These are phyloP conservation scores for Phengaris alcon DNA, from an alignment of 2,888 invertebrate genomes.

Conservation along the genomic window DNA sequence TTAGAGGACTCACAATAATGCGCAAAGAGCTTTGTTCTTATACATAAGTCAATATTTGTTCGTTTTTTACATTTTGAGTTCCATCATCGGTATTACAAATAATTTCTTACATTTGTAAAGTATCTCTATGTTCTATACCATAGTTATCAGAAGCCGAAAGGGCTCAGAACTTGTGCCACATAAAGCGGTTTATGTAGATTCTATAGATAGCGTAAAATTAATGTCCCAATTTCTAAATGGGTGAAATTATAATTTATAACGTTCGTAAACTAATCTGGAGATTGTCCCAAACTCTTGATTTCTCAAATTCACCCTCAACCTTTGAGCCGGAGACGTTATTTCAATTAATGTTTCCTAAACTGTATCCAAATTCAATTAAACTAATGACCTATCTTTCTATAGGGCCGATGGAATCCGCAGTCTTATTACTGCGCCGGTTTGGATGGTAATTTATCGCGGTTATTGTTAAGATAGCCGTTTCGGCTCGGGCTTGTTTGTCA, in stretches of 20 bases:
- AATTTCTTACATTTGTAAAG: background rate
- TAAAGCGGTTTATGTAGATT: constrained; percentile 10
- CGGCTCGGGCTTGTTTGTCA: constrained; percentile 47
- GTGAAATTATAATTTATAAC: constrained; percentile 25
- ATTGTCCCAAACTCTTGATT: constrained; percentile 35
- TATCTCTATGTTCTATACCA: background rate
- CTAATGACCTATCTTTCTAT: constrained; percentile 54
- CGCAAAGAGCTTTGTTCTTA: constrained; percentile 13
- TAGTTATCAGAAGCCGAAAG: background rate
- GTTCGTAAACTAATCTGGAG: constrained; percentile 25
- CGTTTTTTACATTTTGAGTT: background rate
- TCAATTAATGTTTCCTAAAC: constrained; percentile 42
- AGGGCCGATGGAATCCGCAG: constrained; percentile 43
- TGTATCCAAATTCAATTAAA: constrained; percentile 57
- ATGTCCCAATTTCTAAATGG: constrained; percentile 4
- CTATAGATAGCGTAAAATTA: constrained; percentile 12
- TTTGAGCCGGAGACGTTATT: constrained; percentile 39
- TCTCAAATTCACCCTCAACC: constrained; percentile 35
- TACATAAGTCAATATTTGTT: constrained; percentile 18
- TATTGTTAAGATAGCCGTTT: constrained; percentile 54
- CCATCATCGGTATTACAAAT: background rate
- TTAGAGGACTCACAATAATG: constrained; percentile 32
- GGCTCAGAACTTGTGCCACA: background rate
- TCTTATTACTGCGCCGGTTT: constrained; percentile 67
- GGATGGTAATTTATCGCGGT: constrained; percentile 67